These are phyloP conservation scores for Drosophila mimica DNA, from an alignment of 2,888 invertebrate species.

Conservation along the genomic window DNA sequence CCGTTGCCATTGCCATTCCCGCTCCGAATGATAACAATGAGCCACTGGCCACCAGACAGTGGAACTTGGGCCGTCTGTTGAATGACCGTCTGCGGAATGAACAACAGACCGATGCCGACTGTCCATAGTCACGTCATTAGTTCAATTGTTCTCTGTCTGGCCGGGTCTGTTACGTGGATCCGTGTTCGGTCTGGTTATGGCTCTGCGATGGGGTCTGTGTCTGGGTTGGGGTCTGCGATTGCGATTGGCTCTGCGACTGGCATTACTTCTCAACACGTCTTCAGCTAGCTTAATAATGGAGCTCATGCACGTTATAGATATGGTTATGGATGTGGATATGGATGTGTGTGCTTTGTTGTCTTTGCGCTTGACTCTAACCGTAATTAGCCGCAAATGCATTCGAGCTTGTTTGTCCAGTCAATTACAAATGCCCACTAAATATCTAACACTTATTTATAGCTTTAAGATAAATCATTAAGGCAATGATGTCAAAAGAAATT, in stretches of 20 bases:
- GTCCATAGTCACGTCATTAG: conserved; percentile 78
- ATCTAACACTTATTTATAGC: not conserved
- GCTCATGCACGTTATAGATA: conserved; percentile 62
- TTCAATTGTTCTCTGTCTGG: conserved; percentile 70
- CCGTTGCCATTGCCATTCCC: conserved; percentile 53
- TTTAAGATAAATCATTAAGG: not conserved
- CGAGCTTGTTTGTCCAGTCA: conserved; percentile 5
- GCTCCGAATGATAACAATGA: conserved; percentile 75
- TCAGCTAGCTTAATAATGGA: conserved; percentile 67
- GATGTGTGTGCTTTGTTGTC: conserved; percentile 28
- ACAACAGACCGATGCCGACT: conserved; percentile 53
- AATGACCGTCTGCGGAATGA: conserved; percentile 22
- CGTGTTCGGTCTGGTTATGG: conserved; percentile 34
- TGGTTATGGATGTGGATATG: conserved; percentile 31
- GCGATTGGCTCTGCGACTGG: conserved; percentile 19
- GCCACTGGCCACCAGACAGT: conserved; percentile 33
- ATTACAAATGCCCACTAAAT: not conserved
- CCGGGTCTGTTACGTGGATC: conserved; percentile 42
- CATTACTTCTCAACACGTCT: conserved; percentile 75
- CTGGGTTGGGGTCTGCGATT: conserved; percentile 11
- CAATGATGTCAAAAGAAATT: not conserved
- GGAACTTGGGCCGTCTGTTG: conserved; percentile 32
- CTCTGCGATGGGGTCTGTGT: conserved; percentile 19
- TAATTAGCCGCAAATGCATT: conserved; percentile 49
- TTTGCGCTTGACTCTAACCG: conserved; percentile 10